Percentiles rank a stretch among this genome's conserved stretches.
phyloP scores from a whole-genome alignment of 92 coral and sea anemone genomes.

The Phenganax stokvisi region DNA sequence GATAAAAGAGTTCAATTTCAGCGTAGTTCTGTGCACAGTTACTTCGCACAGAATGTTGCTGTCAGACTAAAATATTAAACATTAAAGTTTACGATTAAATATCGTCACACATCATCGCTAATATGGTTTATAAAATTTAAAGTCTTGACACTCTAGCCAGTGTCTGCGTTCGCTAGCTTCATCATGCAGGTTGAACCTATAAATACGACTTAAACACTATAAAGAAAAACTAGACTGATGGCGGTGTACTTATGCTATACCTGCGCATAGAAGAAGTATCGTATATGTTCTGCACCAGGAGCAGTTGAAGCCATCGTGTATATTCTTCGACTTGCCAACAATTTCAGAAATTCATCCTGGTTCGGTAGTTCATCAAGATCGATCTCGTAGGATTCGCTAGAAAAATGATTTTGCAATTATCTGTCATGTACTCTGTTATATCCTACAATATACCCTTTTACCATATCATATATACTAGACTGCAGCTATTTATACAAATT shows the following conservation, averaged over 20 bases:
- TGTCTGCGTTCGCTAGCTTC: too few relatives aligned
- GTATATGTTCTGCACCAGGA: slow-evolving; percentile 60
- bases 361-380: slow-evolving; percentile 55
- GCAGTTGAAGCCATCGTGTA: slow-evolving; percentile 80
- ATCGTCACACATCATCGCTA: background rate
- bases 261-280: slow-evolving; percentile 86
- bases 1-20: slow-evolving; percentile 56
- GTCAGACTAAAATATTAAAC: slow-evolving; percentile 43
- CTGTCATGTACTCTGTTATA: background rate
- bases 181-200: background rate
- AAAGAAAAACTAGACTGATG: background rate
- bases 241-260: background rate
- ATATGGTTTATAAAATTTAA: background rate
- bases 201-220: background rate
- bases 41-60: slow-evolving; percentile 65
- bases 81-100: background rate
- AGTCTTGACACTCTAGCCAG: background rate
- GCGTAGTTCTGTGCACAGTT: slow-evolving; percentile 53
- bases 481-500: background rate
- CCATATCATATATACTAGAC: background rate
- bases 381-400: slow-evolving; percentile 55
- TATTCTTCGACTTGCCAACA: slow-evolving; percentile 46
- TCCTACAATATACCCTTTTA: background rate
- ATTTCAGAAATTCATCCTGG: slow-evolving; percentile 59
- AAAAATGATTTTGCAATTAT: background rate